These are phyloP conservation scores for Xiphophorus birchmanni DNA, from an alignment of 2,797 vertebrate species.

Conservation along the genomic window DNA sequence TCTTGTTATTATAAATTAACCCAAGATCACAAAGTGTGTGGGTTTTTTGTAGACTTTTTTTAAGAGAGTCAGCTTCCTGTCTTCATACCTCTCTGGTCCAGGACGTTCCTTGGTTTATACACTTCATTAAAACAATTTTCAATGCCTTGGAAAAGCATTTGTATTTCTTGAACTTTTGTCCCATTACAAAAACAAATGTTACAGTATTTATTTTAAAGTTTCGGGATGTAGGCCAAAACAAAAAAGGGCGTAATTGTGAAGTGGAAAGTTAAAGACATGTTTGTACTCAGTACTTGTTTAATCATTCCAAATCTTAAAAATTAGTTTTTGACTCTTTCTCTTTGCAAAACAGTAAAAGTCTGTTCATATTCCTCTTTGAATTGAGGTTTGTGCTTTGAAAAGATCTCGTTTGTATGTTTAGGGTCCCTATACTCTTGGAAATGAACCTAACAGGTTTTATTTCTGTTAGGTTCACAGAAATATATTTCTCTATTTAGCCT, in stretches of 20 bases:
- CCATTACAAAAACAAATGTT: background rate
- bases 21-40: slow-evolving; percentile 27
- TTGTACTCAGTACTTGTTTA: background rate
- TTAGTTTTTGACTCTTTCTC: background rate
- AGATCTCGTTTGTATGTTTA: background rate
- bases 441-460: background rate
- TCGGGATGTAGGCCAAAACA: background rate
- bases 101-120: background rate
- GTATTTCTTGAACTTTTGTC: background rate
- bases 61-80: slow-evolving; percentile 34
- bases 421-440: background rate
- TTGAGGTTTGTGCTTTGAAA: background rate
- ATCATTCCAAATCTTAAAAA: background rate
- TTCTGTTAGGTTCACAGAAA: too few relatives aligned
- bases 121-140: background rate
- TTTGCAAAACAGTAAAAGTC: background rate
- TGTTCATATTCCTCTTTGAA: background rate
- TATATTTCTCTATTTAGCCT: background rate
- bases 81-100: slow-evolving; percentile 32
- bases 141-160: background rate
- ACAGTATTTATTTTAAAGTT: background rate
- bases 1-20: slow-evolving; percentile 40
- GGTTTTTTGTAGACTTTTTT: slow-evolving; percentile 19
- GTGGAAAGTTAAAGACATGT: background rate
- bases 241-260: background rate